Percentiles rank a stretch among this genome's conserved stretches.
Conservation (phyloP, 2,797 vertebrate genomes). For the Chelonia mydas region DNA sequence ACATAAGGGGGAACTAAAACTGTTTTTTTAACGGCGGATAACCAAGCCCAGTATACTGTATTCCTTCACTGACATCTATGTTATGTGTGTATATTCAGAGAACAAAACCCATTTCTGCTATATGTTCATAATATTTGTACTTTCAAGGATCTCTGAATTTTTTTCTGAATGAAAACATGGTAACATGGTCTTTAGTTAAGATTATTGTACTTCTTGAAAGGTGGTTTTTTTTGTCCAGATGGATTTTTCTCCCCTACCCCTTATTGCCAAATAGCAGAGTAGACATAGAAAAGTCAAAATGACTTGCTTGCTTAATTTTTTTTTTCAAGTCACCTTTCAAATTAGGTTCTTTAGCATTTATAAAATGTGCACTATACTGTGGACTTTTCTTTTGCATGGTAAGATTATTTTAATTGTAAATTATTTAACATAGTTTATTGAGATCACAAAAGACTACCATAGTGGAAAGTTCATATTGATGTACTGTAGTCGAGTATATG, state of each 20-base stretch:
- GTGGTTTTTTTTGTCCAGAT: fast-evolving
- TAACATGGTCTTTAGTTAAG: background rate
- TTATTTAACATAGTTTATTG: conserved; percentile 57
- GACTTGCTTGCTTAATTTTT: background rate
- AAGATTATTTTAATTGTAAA: conserved; percentile 68
- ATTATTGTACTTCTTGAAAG: background rate
- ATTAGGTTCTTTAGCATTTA: conserved; percentile 48
- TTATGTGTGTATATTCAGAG: background rate
- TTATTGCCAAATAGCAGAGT: background rate
- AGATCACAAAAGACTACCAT: conserved; percentile 67
- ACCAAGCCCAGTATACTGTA: background rate
- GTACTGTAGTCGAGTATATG: conserved; percentile 59
- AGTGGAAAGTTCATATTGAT: conserved; percentile 35
- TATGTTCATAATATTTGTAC: background rate
- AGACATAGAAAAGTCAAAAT: conserved; percentile 26
- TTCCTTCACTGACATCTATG: conserved; percentile 6
- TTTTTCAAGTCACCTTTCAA: conserved; percentile 56
- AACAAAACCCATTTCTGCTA: background rate
- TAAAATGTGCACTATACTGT: conserved; percentile 52
- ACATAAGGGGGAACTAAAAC: background rate
- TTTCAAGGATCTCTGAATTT: conserved; percentile 18
- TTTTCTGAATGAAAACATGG: background rate
- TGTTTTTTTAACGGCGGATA: background rate
- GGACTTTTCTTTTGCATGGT: conserved; percentile 67
- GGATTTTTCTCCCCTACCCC: background rate